These are phyloP conservation scores for Diorhabda elongata DNA, from an alignment of 1,140 invertebrate genomes.

Conservation along the genomic window DNA sequence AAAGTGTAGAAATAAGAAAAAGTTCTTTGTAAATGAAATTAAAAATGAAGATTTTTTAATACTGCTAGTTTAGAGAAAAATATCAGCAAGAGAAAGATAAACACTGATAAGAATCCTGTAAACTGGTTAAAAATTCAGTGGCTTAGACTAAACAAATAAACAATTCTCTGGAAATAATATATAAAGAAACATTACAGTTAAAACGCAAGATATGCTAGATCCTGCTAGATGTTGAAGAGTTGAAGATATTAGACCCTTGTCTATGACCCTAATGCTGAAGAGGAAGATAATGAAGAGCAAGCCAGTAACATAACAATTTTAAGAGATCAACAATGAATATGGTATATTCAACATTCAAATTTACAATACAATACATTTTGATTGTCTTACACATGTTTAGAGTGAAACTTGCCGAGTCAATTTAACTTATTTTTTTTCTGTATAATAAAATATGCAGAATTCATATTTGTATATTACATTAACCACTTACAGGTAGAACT, in stretches of 20 bases:
- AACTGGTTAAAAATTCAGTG: not conserved
- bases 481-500: not conserved
- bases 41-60: not conserved
- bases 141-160: not conserved
- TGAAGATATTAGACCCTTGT: too few species aligned
- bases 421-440: not conserved
- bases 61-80: not conserved
- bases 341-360: not conserved
- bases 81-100: not conserved
- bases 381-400: not conserved
- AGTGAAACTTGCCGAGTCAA: not conserved
- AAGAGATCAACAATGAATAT: not conserved
- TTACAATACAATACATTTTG: not conserved
- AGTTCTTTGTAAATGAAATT: not conserved
- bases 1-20: not conserved
- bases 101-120: not conserved
- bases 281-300: too few species aligned
- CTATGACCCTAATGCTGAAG: too few species aligned
- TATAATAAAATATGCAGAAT: not conserved
- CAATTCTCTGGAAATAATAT: not conserved
- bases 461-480: not conserved
- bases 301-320: not conserved
- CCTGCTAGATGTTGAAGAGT: not conserved
- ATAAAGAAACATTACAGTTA: not conserved
- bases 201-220: not conserved